phyloP scores from a whole-genome alignment of 2,888 invertebrate species.

The Venustoraphidia nigricollis region DNA sequence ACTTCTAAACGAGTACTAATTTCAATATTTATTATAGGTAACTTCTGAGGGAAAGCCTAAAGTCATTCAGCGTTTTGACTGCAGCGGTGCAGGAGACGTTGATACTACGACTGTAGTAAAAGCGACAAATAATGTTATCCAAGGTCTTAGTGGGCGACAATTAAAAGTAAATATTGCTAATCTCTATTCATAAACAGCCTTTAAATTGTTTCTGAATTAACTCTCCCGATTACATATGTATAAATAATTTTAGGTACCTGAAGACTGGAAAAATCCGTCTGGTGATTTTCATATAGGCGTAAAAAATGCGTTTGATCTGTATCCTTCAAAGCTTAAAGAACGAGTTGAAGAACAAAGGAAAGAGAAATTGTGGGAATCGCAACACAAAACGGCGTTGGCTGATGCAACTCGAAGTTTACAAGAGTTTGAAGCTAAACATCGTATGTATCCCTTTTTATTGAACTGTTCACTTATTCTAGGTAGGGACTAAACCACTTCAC shows the following conservation, averaged over 20 bases:
- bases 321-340: constrained; percentile 70
- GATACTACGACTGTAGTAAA: constrained; percentile 68
- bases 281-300: constrained; percentile 79
- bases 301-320: constrained; percentile 72
- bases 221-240: constrained; percentile 5
- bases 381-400: constrained; percentile 64
- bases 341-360: constrained; percentile 62
- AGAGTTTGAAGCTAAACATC: constrained; percentile 56
- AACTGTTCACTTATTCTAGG: too few species aligned
- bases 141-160: constrained; percentile 75
- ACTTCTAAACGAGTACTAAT: neutral
- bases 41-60: constrained; percentile 82
- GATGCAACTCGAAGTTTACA: constrained; percentile 59
- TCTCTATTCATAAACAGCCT: neutral
- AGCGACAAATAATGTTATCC: constrained; percentile 56
- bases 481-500: too few species aligned
- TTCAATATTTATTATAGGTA: constrained; percentile 36
- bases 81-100: constrained; percentile 94
- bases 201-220: constrained; percentile 2
- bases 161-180: constrained; percentile 49
- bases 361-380: constrained; percentile 71
- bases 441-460: constrained; percentile 18
- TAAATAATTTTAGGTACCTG: constrained; percentile 49
- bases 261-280: constrained; percentile 66
- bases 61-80: constrained; percentile 88